Evolutionary conservation across 1,140 invertebrate species (phyloP), one percentile per base, ranked within the genome.

Genomic region (Polyergus mexicanus): DNA sequence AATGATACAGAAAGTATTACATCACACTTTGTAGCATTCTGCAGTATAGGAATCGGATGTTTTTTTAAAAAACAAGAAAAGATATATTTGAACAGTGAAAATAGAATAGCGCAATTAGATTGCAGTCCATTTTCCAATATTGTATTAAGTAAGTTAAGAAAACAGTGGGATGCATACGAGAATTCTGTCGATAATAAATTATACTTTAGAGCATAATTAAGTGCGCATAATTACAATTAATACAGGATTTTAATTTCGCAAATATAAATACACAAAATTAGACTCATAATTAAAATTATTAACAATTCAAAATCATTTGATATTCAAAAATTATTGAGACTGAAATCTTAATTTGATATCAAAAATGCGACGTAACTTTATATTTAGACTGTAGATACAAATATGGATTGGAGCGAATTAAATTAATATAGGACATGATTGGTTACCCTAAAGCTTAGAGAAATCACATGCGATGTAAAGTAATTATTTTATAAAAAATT

Each of bases 401-500:
- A 84, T 32, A 51, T 35, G 56, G 16, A 84, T 75, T 28, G 41
- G 72, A 74, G 56, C 22, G 69, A 35, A 74, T 68, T 68, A 22
- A 81, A 71, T 81, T 81, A 81, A 86, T 56, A 41, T 54, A 66
- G 10, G 3, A 25, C 58, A 86, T n/a, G 38, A 58, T 86, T 87
- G 66, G 71, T 16, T 69, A 77, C 7, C 22, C 11, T 60, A 77
- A 77, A 72, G 41, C 13, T 16, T 84, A 87, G 56, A 84, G 22
- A 32, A 86, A 83, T 16, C 58, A 51, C 6, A 10, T 68, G 19
- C 58, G 54, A 3, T 85, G 80, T 88, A 83, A 88, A 86, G 35
- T 84, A 85, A 85, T 88, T 90, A 83, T 78, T 77, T 90, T 88
- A 80, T 90, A 90, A 72, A 68, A 65, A 13, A 84, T 6, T 88